Percentiles rank a stretch among this genome's conserved stretches.
phyloP scores from a whole-genome alignment of 1,140 invertebrate species.

The Triops cancriformis region DNA sequence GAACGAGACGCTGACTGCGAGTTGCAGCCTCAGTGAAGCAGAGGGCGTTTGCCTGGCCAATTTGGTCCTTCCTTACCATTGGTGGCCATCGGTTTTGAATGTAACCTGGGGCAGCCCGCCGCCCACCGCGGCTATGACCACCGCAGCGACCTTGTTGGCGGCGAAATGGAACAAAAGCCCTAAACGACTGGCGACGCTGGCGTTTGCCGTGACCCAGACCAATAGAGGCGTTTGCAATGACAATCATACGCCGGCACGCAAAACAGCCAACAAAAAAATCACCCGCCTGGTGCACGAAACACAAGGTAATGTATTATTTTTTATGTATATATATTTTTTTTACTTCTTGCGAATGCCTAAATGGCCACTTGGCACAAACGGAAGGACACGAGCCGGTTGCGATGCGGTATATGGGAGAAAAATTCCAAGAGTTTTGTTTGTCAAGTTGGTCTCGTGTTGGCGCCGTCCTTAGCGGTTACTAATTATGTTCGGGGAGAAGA shows the following conservation, averaged over 20 bases:
- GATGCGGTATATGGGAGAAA: too few species aligned
- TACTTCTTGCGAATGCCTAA: not conserved
- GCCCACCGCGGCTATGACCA: slow-evolving; percentile 19
- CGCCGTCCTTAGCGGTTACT: too few species aligned
- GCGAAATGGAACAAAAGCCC: slow-evolving; percentile 48
- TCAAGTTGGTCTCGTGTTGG: too few species aligned
- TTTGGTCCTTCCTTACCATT: slow-evolving; percentile 66
- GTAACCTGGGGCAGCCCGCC: slow-evolving; percentile 27
- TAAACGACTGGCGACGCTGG: slow-evolving; percentile 61
- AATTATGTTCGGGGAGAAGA: too few species aligned
- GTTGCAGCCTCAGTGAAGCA: slow-evolving; percentile 76
- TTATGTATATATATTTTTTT: too few species aligned
- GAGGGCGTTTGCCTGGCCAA: slow-evolving; percentile 80
- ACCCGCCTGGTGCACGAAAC: slow-evolving; percentile 3
- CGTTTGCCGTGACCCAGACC: slow-evolving; percentile 74
- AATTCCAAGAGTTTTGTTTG: too few species aligned
- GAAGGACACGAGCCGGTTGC: too few species aligned
- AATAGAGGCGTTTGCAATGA: slow-evolving; percentile 35
- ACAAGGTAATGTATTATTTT: not conserved
- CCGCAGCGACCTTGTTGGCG: not conserved
- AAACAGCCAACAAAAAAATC: slow-evolving; percentile 7
- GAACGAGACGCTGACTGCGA: slow-evolving; percentile 54
- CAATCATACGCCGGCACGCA: slow-evolving; percentile 27
- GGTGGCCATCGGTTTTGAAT: slow-evolving; percentile 67
- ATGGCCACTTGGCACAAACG: too few species aligned